Percentiles rank a stretch among this genome's conserved stretches.
phyloP scores from a whole-genome alignment of 1,140 invertebrate genomes.

The Dendroctonus valens region DNA sequence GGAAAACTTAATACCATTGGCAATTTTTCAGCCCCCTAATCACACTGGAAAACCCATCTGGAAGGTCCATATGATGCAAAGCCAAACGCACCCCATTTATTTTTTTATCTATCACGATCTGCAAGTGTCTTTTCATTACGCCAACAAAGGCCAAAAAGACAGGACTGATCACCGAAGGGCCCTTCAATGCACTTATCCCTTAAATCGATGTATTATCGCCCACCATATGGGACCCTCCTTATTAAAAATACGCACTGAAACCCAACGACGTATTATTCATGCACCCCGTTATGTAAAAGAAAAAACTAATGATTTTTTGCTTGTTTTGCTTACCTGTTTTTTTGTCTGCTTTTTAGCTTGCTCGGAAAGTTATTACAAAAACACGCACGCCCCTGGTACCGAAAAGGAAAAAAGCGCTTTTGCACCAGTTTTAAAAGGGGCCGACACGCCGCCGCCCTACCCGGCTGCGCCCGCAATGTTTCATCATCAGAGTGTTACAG shows the following conservation, averaged over 20 bases:
- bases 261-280: slow-evolving; percentile 4
- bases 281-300: background rate
- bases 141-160: slow-evolving; percentile 3
- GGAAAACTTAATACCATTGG: no score
- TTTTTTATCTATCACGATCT: slow-evolving; percentile 19
- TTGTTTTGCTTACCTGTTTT: slow-evolving; percentile 22
- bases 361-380: slow-evolving; percentile 30
- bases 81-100: background rate
- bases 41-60: no score
- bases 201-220: slow-evolving; percentile 9
- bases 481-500: slow-evolving; percentile 55
- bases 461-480: slow-evolving; percentile 58
- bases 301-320: background rate
- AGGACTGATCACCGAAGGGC: slow-evolving; percentile 7
- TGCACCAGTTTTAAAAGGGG: slow-evolving; percentile 58
- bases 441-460: slow-evolving; percentile 56
- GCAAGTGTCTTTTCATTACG: slow-evolving; percentile 21
- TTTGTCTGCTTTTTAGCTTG: slow-evolving; percentile 32
- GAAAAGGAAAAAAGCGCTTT: slow-evolving; percentile 58
- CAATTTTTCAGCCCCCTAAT: no score
- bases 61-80: no score
- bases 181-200: slow-evolving; percentile 9
- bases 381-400: slow-evolving; percentile 40
- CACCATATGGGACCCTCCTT: slow-evolving; percentile 35
- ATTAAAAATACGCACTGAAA: slow-evolving; percentile 52